These are phyloP conservation scores for Apotomis capreana DNA, from an alignment of 2,888 invertebrate species.

Conservation along the genomic window DNA sequence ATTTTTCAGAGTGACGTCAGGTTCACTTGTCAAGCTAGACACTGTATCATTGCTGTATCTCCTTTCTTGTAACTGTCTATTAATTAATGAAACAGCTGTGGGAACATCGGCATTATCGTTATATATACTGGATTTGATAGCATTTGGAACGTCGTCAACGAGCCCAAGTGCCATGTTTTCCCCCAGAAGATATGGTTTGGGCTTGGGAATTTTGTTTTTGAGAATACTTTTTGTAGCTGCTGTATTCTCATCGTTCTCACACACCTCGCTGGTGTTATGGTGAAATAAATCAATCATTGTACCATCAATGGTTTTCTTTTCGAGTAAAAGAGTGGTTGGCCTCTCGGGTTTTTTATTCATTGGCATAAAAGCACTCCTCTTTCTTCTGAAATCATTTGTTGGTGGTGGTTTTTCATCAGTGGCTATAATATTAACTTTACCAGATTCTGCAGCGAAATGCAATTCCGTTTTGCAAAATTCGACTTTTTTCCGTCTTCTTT, in stretches of 20 bases:
- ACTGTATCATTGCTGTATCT: slow-evolving; percentile 55
- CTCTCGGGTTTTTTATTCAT: slow-evolving; percentile 71
- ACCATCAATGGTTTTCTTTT: slow-evolving; percentile 60
- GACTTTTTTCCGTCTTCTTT: slow-evolving; percentile 87
- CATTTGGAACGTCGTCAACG: slow-evolving; percentile 50
- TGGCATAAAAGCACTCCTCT: slow-evolving; percentile 83
- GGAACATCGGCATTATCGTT: slow-evolving; percentile 51
- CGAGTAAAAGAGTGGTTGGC: slow-evolving; percentile 87
- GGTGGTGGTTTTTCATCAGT: slow-evolving; percentile 95
- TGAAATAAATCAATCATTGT: slow-evolving; percentile 51
- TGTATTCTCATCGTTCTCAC: slow-evolving; percentile 78
- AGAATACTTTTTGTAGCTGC: slow-evolving; percentile 87
- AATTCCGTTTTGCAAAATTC: slow-evolving; percentile 95
- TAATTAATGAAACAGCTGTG: slow-evolving; percentile 70
- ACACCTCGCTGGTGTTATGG: slow-evolving; percentile 57
- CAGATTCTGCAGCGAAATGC: slow-evolving; percentile 93
- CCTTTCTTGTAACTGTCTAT: slow-evolving; percentile 68
- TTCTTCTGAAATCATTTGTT: slow-evolving; percentile 89
- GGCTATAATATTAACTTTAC: slow-evolving; percentile 93
- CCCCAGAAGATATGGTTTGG: slow-evolving; percentile 89
- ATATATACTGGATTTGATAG: slow-evolving; percentile 47
- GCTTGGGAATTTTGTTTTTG: slow-evolving; percentile 89
- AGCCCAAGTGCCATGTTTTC: slow-evolving; percentile 83
- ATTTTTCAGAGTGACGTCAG: slow-evolving; percentile 50
- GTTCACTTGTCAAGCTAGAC: slow-evolving; percentile 51